Evolutionary conservation across 2,888 invertebrate genomes (phyloP).

Genomic region (Halictus ligatus): DNA sequence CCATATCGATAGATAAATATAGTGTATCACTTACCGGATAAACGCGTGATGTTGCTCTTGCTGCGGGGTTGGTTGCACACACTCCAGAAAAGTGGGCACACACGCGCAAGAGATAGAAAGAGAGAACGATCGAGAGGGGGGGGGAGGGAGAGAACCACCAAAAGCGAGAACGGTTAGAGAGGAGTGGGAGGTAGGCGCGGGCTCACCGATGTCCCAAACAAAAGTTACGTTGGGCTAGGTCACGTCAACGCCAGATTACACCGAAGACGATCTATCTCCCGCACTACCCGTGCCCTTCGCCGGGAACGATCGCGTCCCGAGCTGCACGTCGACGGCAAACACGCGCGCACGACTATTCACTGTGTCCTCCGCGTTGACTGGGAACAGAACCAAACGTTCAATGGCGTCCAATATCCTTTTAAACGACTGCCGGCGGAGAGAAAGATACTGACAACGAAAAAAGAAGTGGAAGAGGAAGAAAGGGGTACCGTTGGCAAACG

Average conservation of each 20-base stretch:
- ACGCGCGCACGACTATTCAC: constrained; percentile 47
- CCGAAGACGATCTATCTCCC: constrained; percentile 67
- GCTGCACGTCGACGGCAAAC: constrained; percentile 34
- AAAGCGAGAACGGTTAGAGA: background rate
- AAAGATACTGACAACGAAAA: background rate
- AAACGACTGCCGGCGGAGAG: constrained; percentile 21
- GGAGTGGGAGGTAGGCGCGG: constrained; percentile 22
- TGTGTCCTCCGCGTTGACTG: constrained; percentile 38
- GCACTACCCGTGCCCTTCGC: constrained; percentile 40
- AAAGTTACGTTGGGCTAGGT: constrained; percentile 73
- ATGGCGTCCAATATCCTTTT: constrained; percentile 51
- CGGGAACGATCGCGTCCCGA: constrained; percentile 29
- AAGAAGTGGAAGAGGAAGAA: background rate
- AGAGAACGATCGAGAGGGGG: background rate
- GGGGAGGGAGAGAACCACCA: background rate
- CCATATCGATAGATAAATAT: constrained; percentile 38
- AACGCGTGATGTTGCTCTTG: constrained; percentile 34
- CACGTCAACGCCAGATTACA: constrained; percentile 71
- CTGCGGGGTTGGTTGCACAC: constrained; percentile 21
- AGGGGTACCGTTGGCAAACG: background rate
- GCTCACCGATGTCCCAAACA: constrained; percentile 58
- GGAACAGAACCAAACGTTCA: constrained; percentile 48
- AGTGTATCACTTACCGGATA: constrained; percentile 45
- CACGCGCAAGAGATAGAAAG: constrained; percentile 31
- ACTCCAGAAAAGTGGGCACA: constrained; percentile 56